Evolutionary conservation across 2,888 invertebrate genomes (phyloP).

Genomic region (Deladenus siricidicola): DNA sequence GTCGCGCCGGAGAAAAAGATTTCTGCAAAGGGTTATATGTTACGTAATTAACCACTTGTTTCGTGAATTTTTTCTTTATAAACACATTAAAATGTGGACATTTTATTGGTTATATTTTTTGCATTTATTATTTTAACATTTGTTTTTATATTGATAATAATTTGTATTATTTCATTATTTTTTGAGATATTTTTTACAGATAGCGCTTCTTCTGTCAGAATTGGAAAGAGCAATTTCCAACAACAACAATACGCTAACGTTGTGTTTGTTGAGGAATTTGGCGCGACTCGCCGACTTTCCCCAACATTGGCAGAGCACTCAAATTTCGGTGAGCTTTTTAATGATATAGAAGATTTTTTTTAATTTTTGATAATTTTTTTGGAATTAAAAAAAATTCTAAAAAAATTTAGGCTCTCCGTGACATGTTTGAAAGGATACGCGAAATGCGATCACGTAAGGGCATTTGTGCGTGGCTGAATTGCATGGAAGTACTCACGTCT

Average conservation of each 20-base stretch:
- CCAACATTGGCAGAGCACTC: constrained; percentile 20
- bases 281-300: constrained; percentile 18
- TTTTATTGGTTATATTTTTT: constrained; percentile 4
- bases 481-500: constrained; percentile 15
- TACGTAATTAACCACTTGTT: too few species aligned
- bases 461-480: constrained; percentile 17
- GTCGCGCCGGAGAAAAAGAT: too few species aligned
- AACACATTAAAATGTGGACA: too few species aligned
- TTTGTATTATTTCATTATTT: neutral
- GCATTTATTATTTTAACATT: neutral
- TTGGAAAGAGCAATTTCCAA: constrained; percentile 6
- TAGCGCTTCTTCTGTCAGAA: constrained; percentile 16
- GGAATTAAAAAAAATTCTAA: neutral
- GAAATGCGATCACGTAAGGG: neutral
- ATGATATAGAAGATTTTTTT: too few species aligned
- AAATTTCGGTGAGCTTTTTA: constrained; percentile 23
- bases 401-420: neutral
- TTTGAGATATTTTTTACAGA: constrained; percentile 10
- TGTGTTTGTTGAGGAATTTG: constrained; percentile 18
- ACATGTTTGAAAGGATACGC: neutral
- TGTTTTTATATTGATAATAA: neutral
- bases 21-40: too few species aligned
- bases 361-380: neutral
- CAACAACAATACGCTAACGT: constrained; percentile 1
- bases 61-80: too few species aligned